Evolutionary conservation across 92 coral and sea anemone genomes (phyloP).

Genomic region (Anthopleura xanthogrammica): DNA sequence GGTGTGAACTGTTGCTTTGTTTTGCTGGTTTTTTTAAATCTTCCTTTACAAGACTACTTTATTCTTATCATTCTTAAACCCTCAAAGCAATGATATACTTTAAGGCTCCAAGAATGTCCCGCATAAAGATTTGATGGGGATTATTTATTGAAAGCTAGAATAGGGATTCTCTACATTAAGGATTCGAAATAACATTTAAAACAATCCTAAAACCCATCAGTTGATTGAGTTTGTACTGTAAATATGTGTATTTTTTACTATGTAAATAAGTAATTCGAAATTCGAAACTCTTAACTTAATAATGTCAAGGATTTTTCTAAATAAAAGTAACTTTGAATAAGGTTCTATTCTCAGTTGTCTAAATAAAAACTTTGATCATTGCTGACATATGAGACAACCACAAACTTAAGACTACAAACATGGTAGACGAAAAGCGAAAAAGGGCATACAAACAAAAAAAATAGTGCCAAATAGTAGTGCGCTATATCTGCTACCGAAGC

Average conservation of each 20-base stretch:
- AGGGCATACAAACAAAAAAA: too few species aligned
- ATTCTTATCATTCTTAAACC: background rate
- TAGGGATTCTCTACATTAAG: too few species aligned
- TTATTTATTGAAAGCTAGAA: background rate
- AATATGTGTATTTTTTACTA: slow-evolving; percentile 2
- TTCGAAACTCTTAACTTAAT: background rate
- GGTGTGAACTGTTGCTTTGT: too few species aligned
- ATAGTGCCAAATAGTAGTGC: too few species aligned
- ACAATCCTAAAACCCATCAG: background rate
- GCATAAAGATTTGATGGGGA: background rate
- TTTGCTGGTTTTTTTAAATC: background rate
- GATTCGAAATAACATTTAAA: too few species aligned
- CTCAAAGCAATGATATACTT: background rate
- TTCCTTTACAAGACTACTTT: background rate
- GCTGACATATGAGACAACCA: too few species aligned
- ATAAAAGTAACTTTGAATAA: background rate
- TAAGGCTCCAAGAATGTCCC: background rate
- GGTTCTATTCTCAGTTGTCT: background rate
- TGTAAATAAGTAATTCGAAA: background rate
- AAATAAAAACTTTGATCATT: too few species aligned
- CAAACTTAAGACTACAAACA: too few species aligned
- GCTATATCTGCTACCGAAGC: too few species aligned
- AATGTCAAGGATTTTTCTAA: background rate
- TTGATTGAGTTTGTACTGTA: background rate
- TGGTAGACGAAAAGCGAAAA: too few species aligned